A percentile compares a stretch with the other conserved stretches of the same genome.
These are phyloP conservation scores for Taenaris catops DNA, from an alignment of 2,888 invertebrate genomes.

Conservation along the genomic window DNA sequence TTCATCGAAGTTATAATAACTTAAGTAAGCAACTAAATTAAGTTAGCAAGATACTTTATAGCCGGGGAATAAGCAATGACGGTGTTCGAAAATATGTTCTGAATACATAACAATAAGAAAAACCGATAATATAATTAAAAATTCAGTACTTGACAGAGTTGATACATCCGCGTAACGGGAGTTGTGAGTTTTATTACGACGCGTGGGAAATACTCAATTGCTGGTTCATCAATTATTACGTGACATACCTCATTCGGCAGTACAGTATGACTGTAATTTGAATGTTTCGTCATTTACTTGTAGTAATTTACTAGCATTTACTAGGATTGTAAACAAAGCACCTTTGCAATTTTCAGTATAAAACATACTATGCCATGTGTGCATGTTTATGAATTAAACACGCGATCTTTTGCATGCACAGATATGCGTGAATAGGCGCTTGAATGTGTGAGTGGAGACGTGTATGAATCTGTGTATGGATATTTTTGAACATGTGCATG, in stretches of 20 bases:
- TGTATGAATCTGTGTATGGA: too few species aligned
- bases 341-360: too few species aligned
- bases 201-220: constrained; percentile 29
- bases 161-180: constrained; percentile 32
- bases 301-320: too few species aligned
- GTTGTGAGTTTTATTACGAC: constrained; percentile 20
- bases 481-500: too few species aligned
- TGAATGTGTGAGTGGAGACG: too few species aligned
- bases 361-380: too few species aligned
- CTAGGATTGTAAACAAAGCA: constrained; percentile 1
- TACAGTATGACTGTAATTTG: constrained; percentile 22
- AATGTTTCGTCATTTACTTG: constrained; percentile 16
- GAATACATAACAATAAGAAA: constrained; percentile 13
- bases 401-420: too few species aligned
- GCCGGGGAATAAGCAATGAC: constrained; percentile 13
- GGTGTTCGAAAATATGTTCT: constrained; percentile 3
- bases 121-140: constrained; percentile 10
- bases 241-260: constrained; percentile 26
- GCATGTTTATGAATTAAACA: too few species aligned
- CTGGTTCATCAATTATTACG: constrained; percentile 28
- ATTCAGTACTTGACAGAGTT: constrained; percentile 3
- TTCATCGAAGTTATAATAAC: constrained; percentile 1
- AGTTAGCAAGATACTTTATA: constrained; percentile 3
- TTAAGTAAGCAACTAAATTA: constrained; percentile 5
- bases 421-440: too few species aligned